Conservation (phyloP, 1,140 invertebrate genomes). For the Triops cancriformis region DNA sequence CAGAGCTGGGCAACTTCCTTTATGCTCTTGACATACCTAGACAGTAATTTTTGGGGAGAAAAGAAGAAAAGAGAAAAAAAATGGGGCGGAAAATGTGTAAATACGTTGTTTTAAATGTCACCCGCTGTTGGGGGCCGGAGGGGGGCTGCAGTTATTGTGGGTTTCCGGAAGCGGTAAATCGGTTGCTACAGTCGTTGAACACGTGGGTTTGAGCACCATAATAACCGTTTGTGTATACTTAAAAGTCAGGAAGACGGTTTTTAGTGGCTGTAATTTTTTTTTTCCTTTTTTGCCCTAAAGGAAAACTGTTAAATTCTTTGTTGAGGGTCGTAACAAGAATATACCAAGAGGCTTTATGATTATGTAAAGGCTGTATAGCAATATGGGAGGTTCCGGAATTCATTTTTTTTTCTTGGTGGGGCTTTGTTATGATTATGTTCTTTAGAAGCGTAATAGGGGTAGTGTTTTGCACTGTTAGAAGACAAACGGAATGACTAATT, state of each 20-base stretch:
- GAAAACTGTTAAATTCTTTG: no score
- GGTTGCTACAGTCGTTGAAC: neutral
- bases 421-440: no score
- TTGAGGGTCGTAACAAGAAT: no score
- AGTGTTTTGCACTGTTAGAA: no score
- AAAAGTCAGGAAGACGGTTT: neutral
- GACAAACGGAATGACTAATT: no score
- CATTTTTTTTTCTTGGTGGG: no score
- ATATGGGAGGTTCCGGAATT: no score
- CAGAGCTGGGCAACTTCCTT: neutral
- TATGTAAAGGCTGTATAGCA: no score
- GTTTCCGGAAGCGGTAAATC: constrained; percentile 12
- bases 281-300: neutral
- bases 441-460: no score
- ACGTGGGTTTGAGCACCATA: neutral
- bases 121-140: neutral
- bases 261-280: neutral
- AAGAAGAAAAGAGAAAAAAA: no score
- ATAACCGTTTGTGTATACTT: neutral
- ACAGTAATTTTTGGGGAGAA: neutral
- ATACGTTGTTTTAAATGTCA: neutral
- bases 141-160: neutral
- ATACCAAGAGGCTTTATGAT: no score
- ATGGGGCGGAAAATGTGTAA: neutral
- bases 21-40: neutral